Evolutionary conservation across 2,113 vertebrate genomes (phyloP), one percentile per base, ranked within the genome.

Genomic region (Thomomys bottae): DNA sequence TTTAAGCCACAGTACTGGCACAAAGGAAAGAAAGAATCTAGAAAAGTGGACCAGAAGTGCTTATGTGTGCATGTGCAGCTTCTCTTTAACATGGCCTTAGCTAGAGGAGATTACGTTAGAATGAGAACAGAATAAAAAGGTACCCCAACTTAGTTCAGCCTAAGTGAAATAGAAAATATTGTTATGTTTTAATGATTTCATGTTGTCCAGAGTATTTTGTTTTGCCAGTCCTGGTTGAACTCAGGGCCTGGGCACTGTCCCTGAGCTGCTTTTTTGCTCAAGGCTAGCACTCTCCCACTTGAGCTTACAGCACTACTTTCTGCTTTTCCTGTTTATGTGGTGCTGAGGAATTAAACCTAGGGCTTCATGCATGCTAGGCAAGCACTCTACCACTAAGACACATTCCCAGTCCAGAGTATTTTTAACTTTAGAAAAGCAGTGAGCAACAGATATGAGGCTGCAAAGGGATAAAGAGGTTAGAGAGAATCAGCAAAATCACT

Each of bases 141-240:
- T 32, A 59, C 14, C 30, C 36, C 12, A 64, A 42, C 59, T 87
- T 90, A 95, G 90, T 92, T 92, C 76, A 26, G 38, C 66, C 6
- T 86, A 21, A 11, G 42, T 77, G 32, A 91, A 82, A 91, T 90
- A 68, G 92, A 93, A 90, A 57, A 76, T 49, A 81, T 83, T 87
- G 3, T 86, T 87, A 67, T 84, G 83, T 32, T 93, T 92, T 94
- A 68, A 83, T 94, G 78, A 89, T 94, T 92, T 95, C 73, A 24
- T 78, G 88, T 75, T 91, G 90, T 78, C 24, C 40, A 71, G 76
- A 76, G n/a, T 18, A 90, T 38, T 61, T 68, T 42, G 9, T 54
- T 54, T 54, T 54, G 15, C 14, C 49, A 54, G 14, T 54, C 45
- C 49, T 54, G 49, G 49, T 54, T 15, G 49, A 17, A 20, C 49